These are phyloP conservation scores for Amyelois transitella DNA, from an alignment of 1,140 invertebrate species.

Conservation along the genomic window DNA sequence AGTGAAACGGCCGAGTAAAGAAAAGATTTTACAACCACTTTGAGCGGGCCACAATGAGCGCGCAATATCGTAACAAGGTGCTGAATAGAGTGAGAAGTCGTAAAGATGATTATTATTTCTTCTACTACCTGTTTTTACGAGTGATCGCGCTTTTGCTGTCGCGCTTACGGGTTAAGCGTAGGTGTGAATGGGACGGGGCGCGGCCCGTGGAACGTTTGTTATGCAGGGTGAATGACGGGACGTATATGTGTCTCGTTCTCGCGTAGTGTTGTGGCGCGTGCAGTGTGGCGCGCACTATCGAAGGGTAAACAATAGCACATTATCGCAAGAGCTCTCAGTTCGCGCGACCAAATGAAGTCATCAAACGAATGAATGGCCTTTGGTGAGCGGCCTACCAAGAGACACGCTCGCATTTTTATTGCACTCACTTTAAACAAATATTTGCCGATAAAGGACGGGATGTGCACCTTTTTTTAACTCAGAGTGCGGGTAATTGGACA, in stretches of 20 bases:
- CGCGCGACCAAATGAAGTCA: conserved; percentile 69
- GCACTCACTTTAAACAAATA: conserved; percentile 62
- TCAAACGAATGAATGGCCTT: conserved; percentile 69
- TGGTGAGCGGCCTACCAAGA: conserved; percentile 47
- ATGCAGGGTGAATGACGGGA: conserved; percentile 28
- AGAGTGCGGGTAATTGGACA: conserved; percentile 31
- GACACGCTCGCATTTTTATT: conserved; percentile 68
- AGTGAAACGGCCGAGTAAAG: conserved; percentile 71
- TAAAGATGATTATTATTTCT: conserved; percentile 77
- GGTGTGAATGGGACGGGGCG: conserved; percentile 41
- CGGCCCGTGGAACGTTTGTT: conserved; percentile 38
- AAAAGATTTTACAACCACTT: conserved; percentile 74
- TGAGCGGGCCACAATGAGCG: conserved; percentile 68
- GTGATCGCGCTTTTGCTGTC: conserved; percentile 44
- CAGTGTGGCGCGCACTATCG: conserved; percentile 61
- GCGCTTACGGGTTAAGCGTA: conserved; percentile 6
- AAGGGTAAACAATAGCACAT: conserved; percentile 73
- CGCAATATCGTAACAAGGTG: conserved; percentile 75
- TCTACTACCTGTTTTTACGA: conserved; percentile 75
- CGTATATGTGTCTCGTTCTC: conserved; percentile 49
- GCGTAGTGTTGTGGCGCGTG: conserved; percentile 58
- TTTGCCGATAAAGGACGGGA: conserved; percentile 44
- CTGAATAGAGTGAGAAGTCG: conserved; percentile 76
- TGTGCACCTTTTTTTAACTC: conserved; percentile 26
- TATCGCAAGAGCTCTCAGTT: conserved; percentile 61